Percentiles rank a stretch among this genome's conserved stretches.
These are phyloP conservation scores for Tupaia tana DNA, from an alignment of 2,113 vertebrate genomes.

Conservation along the genomic window DNA sequence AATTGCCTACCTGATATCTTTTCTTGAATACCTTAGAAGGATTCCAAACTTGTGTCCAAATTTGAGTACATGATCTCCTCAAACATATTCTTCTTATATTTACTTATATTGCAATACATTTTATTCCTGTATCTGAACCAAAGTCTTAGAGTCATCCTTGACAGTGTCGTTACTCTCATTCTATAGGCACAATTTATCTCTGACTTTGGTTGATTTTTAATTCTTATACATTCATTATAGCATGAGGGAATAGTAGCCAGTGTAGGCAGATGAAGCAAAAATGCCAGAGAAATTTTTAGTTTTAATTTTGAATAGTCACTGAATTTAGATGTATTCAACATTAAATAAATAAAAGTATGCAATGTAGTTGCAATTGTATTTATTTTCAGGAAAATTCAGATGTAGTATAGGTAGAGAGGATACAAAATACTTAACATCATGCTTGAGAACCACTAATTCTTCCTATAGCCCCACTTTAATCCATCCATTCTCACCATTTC, in stretches of 20 bases:
- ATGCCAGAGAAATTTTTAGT: neutral
- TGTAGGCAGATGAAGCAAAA: neutral
- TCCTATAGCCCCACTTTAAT: neutral
- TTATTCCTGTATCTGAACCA: neutral
- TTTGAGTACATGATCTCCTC: neutral
- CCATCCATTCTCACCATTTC: neutral
- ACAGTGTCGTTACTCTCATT: neutral
- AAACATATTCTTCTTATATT: neutral
- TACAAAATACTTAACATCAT: neutral
- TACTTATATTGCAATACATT: neutral
- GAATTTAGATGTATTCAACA: neutral
- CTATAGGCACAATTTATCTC: neutral
- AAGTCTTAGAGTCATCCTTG: neutral
- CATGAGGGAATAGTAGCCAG: neutral
- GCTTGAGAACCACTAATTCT: neutral
- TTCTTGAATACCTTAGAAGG: neutral
- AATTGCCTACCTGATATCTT: neutral
- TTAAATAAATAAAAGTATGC: neutral
- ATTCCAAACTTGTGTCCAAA: neutral
- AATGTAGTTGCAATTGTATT: neutral
- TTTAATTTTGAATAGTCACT: neutral
- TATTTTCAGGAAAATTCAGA: neutral
- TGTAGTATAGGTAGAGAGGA: neutral
- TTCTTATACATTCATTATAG: neutral
- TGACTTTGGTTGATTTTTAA: neutral